Evolutionary conservation across 2,888 invertebrate genomes (phyloP).

Genomic region (Morpho achilles): DNA sequence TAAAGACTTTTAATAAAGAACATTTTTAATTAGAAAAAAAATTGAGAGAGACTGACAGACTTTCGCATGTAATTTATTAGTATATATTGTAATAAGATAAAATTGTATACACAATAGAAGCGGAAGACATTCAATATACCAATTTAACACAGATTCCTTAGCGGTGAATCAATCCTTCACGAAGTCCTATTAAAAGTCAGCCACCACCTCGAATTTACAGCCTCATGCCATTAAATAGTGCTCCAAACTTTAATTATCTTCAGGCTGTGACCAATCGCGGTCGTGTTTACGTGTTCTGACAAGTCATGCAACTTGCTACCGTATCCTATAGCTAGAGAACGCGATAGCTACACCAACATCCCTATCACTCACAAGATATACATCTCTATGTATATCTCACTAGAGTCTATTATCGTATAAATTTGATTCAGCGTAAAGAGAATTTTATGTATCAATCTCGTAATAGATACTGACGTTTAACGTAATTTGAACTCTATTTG

Average conservation of each 20-base stretch:
- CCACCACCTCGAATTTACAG: slow-evolving; percentile 71
- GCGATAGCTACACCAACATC: slow-evolving; percentile 32
- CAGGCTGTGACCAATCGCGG: slow-evolving; percentile 77
- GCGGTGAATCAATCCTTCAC: slow-evolving; percentile 64
- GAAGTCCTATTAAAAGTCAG: slow-evolving; percentile 74
- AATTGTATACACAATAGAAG: slow-evolving; percentile 25
- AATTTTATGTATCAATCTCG: slow-evolving; percentile 44
- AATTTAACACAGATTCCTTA: slow-evolving; percentile 67
- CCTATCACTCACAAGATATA: slow-evolving; percentile 30
- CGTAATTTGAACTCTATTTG: slow-evolving; percentile 62
- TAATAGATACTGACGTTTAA: slow-evolving; percentile 52
- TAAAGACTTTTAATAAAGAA: no score
- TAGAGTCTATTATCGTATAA: slow-evolving; percentile 49
- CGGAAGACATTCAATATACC: slow-evolving; percentile 34
- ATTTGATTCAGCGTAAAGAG: slow-evolving; percentile 38
- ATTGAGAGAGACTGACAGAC: no score
- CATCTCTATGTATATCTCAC: slow-evolving; percentile 42
- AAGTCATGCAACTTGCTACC: slow-evolving; percentile 78
- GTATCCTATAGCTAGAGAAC: slow-evolving; percentile 55
- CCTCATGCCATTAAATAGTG: slow-evolving; percentile 75
- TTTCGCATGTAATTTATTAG: slow-evolving; percentile 1
- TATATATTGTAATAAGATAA: slow-evolving; percentile 25
- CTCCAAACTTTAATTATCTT: slow-evolving; percentile 79
- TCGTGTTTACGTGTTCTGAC: slow-evolving; percentile 75
- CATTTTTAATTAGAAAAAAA: no score